phyloP scores from a whole-genome alignment of 2,888 invertebrate genomes.

The Microplitis deprimator region DNA sequence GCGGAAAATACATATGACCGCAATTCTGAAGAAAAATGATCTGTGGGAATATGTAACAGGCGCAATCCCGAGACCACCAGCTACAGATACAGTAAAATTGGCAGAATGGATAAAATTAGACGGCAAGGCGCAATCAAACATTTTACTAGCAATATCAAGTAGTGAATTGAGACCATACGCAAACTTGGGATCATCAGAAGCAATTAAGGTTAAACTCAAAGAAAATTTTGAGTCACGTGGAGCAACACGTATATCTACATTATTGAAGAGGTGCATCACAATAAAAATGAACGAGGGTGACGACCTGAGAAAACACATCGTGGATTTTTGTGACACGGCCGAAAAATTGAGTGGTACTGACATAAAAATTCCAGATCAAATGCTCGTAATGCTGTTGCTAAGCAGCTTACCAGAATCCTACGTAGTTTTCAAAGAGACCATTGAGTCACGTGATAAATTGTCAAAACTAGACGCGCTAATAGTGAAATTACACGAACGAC shows the following conservation, averaged over 20 bases:
- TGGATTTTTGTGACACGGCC: slow-evolving; percentile 32
- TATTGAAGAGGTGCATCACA: slow-evolving; percentile 41
- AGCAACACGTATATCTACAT: slow-evolving; percentile 34
- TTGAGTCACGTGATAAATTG: slow-evolving; percentile 40
- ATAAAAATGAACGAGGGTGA: slow-evolving; percentile 43
- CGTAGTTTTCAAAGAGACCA: slow-evolving; percentile 27
- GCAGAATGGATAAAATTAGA: slow-evolving; percentile 40
- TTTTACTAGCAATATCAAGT: slow-evolving; percentile 42
- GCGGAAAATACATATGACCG: slow-evolving; percentile 44
- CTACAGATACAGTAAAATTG: slow-evolving; percentile 4
- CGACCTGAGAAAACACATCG: slow-evolving; percentile 42
- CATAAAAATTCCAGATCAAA: slow-evolving; percentile 35
- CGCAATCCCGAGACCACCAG: slow-evolving; percentile 30
- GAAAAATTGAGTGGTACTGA: slow-evolving; percentile 41
- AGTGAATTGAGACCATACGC: slow-evolving; percentile 36
- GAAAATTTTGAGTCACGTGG: slow-evolving; percentile 37
- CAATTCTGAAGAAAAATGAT: slow-evolving; percentile 48
- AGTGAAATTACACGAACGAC: not conserved
- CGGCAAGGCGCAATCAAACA: slow-evolving; percentile 46
- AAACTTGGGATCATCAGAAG: slow-evolving; percentile 31
- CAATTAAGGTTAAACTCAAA: slow-evolving; percentile 43
- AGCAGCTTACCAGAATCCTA: slow-evolving; percentile 39
- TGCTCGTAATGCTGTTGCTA: slow-evolving; percentile 32
- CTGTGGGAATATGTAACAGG: slow-evolving; percentile 47
- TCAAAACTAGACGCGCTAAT: slow-evolving; percentile 30